Conservation (phyloP, 2,888 invertebrate species). For the Lysandra coridon region DNA sequence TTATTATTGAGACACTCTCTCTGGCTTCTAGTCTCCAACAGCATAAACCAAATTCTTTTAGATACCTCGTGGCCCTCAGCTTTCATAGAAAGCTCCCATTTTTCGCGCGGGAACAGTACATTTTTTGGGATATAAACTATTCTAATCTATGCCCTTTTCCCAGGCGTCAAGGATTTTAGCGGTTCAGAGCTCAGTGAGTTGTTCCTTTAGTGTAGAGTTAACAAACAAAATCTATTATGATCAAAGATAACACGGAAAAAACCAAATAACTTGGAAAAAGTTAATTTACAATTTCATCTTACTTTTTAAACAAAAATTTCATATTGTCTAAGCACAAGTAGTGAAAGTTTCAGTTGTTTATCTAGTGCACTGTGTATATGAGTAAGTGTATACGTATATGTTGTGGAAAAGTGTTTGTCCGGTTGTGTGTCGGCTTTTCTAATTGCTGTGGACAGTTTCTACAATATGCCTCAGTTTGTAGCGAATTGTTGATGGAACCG, state of each 20-base stretch:
- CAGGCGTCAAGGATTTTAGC: no score
- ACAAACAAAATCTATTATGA: no score
- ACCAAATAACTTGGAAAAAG: no score
- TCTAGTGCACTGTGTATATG: neutral
- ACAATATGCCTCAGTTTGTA: constrained; percentile 1
- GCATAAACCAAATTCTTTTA: neutral
- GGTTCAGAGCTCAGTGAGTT: no score
- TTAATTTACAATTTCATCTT: neutral
- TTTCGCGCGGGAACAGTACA: no score
- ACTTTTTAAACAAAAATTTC: neutral
- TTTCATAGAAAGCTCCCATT: no score
- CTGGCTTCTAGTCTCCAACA: neutral
- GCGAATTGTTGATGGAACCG: neutral
- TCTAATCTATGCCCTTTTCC: no score
- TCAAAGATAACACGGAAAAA: no score
- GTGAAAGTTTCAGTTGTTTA: neutral
- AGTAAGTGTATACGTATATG: neutral
- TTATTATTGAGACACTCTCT: constrained; percentile 16
- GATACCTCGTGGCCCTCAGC: no score
- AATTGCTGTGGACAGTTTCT: constrained; percentile 17
- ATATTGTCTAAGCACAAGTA: neutral
- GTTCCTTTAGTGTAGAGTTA: no score
- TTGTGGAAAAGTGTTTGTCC: constrained; percentile 13
- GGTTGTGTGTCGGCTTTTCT: constrained; percentile 14
- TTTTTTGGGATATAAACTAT: no score